Base-by-base conservation (phyloP, 2,113 vertebrate species). In the Malurus melanocephalus region DNA sequence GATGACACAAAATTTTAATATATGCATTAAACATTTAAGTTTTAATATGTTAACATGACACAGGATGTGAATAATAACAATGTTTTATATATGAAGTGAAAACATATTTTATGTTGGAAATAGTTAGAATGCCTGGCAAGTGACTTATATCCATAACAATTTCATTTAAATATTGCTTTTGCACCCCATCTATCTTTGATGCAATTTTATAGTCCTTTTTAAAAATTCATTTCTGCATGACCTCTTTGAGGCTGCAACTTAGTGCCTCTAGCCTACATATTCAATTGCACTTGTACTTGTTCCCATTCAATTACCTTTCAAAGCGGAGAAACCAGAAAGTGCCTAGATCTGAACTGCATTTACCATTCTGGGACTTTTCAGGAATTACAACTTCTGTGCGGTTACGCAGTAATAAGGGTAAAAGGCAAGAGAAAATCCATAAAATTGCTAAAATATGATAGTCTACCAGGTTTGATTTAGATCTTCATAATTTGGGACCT, bases 141-240 rank as follows among this genome's bases (percentile, higher is more conserved):
- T 97, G 97, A 97, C 97, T 98, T 98, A 98, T 97, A 98, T 97
- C 97, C 97, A 97, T 97, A 98, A 98, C 97, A 98, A 98, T 98
- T 98, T 97, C 97, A 98, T 98, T 99, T 98, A 98, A 98, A 98
- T 98, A 98, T 98, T 98, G 97, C 98, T 97, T 98, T 98, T 98
- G 96, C 97, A 98, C 97, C 97, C 96, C 98, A 98, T 98, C 97
- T 97, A 98, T 99, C 98, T 98, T 96, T 95, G 96, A 97, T 96
- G 96, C 97, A 98, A 98, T 98, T 98, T 99, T 98, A 98, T 98
- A 97, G 97, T 96, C 95, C 97, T 98, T 98, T 98, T 98, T 96
- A 98, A 98, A 98, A 98, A 98, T 98, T 97, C 97, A 98, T 98
- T 98, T 98, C 95, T 94, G 97, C 97, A 97, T 98, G 98, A 99